Percentiles rank a stretch among this genome's conserved stretches.
phyloP scores from a whole-genome alignment of 2,113 vertebrate species.

The Struthio camelus region DNA sequence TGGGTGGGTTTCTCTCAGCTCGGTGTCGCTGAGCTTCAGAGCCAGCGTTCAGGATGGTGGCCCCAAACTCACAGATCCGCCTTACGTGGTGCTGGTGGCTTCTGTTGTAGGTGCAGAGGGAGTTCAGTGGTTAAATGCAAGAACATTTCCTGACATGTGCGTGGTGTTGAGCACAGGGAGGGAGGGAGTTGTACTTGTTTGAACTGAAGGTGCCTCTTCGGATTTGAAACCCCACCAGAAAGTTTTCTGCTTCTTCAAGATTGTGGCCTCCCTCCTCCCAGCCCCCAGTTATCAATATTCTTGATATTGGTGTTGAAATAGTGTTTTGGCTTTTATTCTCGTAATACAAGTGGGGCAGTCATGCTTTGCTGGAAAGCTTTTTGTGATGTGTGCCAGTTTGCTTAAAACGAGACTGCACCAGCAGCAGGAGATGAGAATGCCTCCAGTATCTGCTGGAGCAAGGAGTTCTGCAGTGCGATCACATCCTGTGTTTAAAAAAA shows the following conservation, averaged over 20 bases:
- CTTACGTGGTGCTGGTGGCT: neutral
- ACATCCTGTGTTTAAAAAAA: neutral
- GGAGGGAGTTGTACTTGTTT: too few species aligned
- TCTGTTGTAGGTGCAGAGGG: neutral
- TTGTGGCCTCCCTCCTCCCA: neutral
- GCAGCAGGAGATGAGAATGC: neutral
- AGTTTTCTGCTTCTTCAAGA: neutral
- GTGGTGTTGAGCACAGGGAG: too few species aligned
- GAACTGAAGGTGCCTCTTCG: neutral
- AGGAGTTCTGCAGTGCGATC: neutral
- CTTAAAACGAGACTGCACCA: neutral
- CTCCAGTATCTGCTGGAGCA: neutral
- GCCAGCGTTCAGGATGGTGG: too few species aligned
- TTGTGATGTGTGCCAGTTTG: neutral
- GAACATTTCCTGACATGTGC: rapidly evolving
- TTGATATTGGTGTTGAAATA: neutral
- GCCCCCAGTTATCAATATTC: rapidly evolving
- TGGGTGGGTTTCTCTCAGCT: neutral
- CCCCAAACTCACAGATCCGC: neutral
- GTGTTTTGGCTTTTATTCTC: neutral
- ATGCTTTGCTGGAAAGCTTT: neutral
- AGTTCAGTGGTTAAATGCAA: rapidly evolving
- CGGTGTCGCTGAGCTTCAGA: neutral
- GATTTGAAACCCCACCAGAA: too few species aligned
- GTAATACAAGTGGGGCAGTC: neutral